phyloP scores from a whole-genome alignment of 2,113 vertebrate species.

The Callaeas wilsoni region DNA sequence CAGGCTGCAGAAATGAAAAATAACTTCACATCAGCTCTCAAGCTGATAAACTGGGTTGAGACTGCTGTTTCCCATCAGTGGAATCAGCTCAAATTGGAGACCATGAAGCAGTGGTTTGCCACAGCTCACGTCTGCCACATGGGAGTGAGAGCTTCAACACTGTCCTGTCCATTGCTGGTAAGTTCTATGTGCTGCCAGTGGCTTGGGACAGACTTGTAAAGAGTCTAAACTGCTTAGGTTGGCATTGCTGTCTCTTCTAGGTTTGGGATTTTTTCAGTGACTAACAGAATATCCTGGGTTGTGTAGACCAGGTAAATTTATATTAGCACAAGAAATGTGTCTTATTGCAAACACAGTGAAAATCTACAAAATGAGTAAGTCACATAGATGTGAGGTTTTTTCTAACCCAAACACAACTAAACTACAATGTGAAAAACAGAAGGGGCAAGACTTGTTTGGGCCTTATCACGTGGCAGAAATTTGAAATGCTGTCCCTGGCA shows the following conservation, averaged over 20 bases:
- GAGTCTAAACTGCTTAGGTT: neutral
- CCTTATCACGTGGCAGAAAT: neutral
- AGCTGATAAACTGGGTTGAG: constrained; percentile 74
- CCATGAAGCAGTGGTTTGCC: constrained; percentile 71
- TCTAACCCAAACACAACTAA: neutral
- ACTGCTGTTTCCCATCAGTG: constrained; percentile 74
- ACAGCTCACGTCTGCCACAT: constrained; percentile 70
- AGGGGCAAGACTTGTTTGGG: neutral
- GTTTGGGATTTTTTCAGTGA: neutral
- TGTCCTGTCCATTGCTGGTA: constrained; percentile 70
- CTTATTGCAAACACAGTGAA: neutral
- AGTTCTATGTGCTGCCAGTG: neutral
- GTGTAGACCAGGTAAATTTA: neutral
- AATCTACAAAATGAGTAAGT: neutral
- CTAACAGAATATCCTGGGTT: neutral
- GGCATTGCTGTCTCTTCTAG: neutral
- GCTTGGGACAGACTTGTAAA: neutral
- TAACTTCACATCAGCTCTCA: constrained; percentile 77
- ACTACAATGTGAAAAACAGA: neutral
- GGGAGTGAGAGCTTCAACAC: constrained; percentile 69
- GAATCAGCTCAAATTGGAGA: constrained; percentile 71
- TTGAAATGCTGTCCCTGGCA: neutral
- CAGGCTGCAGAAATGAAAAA: constrained; percentile 80
- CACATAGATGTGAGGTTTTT: neutral
- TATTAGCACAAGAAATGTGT: neutral